These are phyloP conservation scores for Zeus faber DNA, from an alignment of 2,113 vertebrate genomes.

Conservation along the genomic window DNA sequence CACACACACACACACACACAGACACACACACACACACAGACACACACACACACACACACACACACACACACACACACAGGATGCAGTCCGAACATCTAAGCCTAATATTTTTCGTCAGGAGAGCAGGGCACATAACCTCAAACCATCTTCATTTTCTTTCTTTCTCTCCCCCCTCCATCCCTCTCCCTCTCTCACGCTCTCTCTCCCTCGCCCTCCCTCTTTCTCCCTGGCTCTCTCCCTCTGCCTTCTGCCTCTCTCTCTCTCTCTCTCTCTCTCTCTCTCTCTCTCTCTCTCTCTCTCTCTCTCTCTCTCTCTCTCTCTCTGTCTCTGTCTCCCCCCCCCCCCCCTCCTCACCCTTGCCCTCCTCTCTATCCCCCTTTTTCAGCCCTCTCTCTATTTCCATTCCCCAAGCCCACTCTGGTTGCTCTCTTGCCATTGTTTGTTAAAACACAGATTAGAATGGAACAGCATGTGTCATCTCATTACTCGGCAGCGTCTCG, in stretches of 20 bases:
- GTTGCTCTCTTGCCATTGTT: conserved; percentile 54
- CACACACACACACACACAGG: not conserved
- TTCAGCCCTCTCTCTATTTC: not conserved
- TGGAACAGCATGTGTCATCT: conserved; percentile 58
- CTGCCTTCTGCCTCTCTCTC: not conserved
- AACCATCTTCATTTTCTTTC: too few species aligned
- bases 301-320: conserved; percentile 6
- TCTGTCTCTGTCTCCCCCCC: not conserved
- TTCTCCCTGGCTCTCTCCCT: not conserved
- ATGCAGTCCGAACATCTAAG: too few species aligned
- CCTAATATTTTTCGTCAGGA: not conserved
- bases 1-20: not conserved
- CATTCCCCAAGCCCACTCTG: not conserved
- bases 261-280: not conserved
- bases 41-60: not conserved
- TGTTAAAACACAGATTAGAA: conserved; percentile 50
- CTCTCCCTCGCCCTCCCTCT: not conserved
- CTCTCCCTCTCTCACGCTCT: not conserved
- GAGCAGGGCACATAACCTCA: too few species aligned
- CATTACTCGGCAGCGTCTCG: conserved; percentile 57
- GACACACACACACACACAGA: not conserved
- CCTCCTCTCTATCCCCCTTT: not conserved
- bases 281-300: not conserved
- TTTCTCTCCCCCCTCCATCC: not conserved
- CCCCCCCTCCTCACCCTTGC: not conserved